phyloP scores from a whole-genome alignment of 2,888 invertebrate genomes.

The Galerucella nymphaeae region DNA sequence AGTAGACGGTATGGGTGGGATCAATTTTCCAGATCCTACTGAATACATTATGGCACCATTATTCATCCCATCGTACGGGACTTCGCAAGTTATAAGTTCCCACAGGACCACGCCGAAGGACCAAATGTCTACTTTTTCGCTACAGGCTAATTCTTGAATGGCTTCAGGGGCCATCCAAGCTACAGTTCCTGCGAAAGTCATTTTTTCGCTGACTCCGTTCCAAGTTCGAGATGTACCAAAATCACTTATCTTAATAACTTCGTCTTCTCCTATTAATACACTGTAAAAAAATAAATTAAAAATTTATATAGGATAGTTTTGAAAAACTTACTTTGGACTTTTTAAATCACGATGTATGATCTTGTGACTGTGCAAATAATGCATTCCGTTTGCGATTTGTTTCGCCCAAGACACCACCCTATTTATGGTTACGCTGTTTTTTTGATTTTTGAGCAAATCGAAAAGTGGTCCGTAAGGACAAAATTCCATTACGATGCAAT shows the following conservation, averaged over 20 bases:
- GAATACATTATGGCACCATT: conserved; percentile 98
- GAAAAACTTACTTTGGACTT: conserved; percentile 91
- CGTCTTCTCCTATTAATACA: conserved; percentile 80
- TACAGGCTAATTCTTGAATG: conserved; percentile 95
- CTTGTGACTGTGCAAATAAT: conserved; percentile 93
- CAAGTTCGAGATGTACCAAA: conserved; percentile 96
- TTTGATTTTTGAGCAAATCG: conserved; percentile 85
- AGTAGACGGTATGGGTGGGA: conserved; percentile 89
- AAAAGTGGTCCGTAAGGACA: conserved; percentile 96
- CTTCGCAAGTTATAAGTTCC: conserved; percentile 96
- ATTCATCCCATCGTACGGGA: conserved; percentile 94
- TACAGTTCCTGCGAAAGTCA: conserved; percentile 98
- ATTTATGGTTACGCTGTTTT: conserved; percentile 85
- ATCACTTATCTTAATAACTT: conserved; percentile 92
- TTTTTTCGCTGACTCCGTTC: conserved; percentile 94
- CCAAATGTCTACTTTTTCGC: conserved; percentile 99
- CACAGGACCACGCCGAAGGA: conserved; percentile 98
- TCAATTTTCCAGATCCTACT: conserved; percentile 93
- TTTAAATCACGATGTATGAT: conserved; percentile 99
- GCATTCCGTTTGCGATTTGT: conserved; percentile 97
- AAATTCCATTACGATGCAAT: conserved; percentile 98
- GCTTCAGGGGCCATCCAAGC: conserved; percentile 99
- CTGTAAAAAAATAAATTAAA: conserved; percentile 65
- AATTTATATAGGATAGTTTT: not conserved
- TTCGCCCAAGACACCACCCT: conserved; percentile 93